Conservation (phyloP, 1,140 invertebrate genomes). For the Zaprionus kolodkinae region DNA sequence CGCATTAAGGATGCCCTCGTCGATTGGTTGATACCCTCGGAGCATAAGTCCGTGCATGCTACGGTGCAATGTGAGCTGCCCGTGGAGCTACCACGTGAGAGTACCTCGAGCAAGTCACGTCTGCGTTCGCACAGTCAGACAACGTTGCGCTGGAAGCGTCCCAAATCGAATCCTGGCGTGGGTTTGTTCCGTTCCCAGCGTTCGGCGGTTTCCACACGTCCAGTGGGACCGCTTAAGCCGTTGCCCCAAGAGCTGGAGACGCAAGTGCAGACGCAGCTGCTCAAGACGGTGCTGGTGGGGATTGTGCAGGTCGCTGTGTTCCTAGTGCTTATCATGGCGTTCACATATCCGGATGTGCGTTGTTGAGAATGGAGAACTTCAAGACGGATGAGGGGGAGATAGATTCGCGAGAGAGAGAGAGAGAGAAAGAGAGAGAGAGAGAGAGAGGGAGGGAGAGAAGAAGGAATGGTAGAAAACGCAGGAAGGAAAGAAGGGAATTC, state of each 20-base stretch:
- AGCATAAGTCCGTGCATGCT: neutral
- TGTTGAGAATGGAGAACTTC: conserved; percentile 22
- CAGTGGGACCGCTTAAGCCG: conserved; percentile 38
- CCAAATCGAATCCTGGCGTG: neutral
- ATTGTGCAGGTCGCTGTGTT: conserved; percentile 65
- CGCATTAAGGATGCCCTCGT: neutral
- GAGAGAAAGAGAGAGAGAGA: no score
- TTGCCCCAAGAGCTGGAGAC: conserved; percentile 28
- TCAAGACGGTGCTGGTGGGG: conserved; percentile 68
- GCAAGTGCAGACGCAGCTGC: conserved; percentile 49
- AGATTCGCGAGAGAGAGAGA: no score
- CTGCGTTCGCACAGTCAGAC: neutral
- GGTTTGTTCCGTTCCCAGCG: neutral
- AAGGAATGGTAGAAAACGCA: no score
- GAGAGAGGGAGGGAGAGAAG: no score
- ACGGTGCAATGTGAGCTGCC: conserved; percentile 1
- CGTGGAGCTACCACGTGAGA: neutral
- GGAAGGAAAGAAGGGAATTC: no score
- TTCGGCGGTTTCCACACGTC: conserved; percentile 1
- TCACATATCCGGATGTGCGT: conserved; percentile 68
- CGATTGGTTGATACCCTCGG: neutral
- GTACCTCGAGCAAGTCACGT: neutral
- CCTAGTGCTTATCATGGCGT: conserved; percentile 72
- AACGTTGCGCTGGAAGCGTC: conserved; percentile 3
- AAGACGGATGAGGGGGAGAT: no score